These are phyloP conservation scores for Trachelus iudaicus DNA, from an alignment of 2,888 invertebrate genomes.

Conservation along the genomic window DNA sequence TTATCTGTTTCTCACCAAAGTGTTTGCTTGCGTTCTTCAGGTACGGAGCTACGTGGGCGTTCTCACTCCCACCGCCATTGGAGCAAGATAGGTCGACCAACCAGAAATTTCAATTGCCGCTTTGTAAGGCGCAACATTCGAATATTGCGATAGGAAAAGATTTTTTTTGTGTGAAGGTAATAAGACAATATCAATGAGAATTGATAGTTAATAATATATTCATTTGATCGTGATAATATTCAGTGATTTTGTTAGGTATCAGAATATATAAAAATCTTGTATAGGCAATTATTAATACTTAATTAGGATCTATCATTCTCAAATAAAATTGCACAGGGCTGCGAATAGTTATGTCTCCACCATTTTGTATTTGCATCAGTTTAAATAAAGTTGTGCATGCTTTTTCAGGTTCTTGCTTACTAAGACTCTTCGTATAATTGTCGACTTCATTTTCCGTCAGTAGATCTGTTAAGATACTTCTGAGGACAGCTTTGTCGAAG, in stretches of 20 bases:
- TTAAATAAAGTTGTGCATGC: conserved; percentile 49
- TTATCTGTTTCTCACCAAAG: conserved; percentile 11
- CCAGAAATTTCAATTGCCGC: neutral
- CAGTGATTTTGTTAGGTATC: neutral
- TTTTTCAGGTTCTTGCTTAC: conserved; percentile 39
- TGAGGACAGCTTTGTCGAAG: conserved; percentile 67
- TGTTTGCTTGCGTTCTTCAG: conserved; percentile 16
- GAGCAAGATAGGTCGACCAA: neutral
- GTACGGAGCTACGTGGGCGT: neutral
- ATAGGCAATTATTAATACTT: conserved; percentile 8
- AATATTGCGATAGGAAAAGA: neutral
- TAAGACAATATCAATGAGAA: neutral
- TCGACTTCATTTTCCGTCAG: conserved; percentile 37
- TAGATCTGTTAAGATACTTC: conserved; percentile 55
- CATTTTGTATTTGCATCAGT: conserved; percentile 31
- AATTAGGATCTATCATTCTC: conserved; percentile 33
- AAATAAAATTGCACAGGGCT: conserved; percentile 57
- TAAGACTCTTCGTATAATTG: conserved; percentile 32
- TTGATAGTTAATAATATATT: neutral
- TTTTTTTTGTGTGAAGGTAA: neutral
- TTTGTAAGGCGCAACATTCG: neutral
- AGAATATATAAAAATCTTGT: conserved; percentile 6
- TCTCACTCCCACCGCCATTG: neutral
- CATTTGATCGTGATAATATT: neutral
- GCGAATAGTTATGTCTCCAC: conserved; percentile 34